Evolutionary conservation across 2,888 invertebrate genomes (phyloP).

Genomic region (Lasioglossum morio): DNA sequence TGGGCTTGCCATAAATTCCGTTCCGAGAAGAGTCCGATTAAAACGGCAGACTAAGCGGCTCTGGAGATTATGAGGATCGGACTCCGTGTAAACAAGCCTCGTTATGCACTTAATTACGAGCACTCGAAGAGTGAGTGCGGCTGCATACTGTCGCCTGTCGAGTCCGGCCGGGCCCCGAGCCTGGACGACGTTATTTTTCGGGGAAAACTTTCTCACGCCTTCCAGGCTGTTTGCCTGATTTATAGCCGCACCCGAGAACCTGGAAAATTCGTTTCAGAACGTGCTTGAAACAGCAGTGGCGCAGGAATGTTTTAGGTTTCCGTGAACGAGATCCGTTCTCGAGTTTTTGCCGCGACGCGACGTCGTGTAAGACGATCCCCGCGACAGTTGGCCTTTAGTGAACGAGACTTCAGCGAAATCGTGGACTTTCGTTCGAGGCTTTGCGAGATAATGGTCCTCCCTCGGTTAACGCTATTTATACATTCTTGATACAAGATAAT

Average conservation of each 20-base stretch:
- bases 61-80: slow-evolving; percentile 72
- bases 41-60: slow-evolving; percentile 75
- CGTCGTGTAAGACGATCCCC: background rate
- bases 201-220: slow-evolving; percentile 55
- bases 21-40: slow-evolving; percentile 73
- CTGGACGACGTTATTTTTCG: slow-evolving; percentile 37
- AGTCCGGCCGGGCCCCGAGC: background rate
- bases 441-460: slow-evolving; percentile 47
- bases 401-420: slow-evolving; percentile 31
- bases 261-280: background rate
- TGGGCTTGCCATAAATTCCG: slow-evolving; percentile 59
- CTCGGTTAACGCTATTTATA: slow-evolving; percentile 63
- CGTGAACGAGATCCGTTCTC: background rate
- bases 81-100: slow-evolving; percentile 73
- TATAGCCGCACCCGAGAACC: background rate
- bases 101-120: slow-evolving; percentile 75
- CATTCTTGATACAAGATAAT: slow-evolving; percentile 57
- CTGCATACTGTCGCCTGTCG: background rate
- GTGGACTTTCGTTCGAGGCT: slow-evolving; percentile 59
- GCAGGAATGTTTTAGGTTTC: background rate
- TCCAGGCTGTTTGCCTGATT: background rate
- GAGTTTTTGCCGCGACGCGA: background rate
- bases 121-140: slow-evolving; percentile 46
- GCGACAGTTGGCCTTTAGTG: background rate
- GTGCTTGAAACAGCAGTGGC: background rate